Conservation (phyloP, 2,113 vertebrate genomes). For the Ictalurus furcatus region DNA sequence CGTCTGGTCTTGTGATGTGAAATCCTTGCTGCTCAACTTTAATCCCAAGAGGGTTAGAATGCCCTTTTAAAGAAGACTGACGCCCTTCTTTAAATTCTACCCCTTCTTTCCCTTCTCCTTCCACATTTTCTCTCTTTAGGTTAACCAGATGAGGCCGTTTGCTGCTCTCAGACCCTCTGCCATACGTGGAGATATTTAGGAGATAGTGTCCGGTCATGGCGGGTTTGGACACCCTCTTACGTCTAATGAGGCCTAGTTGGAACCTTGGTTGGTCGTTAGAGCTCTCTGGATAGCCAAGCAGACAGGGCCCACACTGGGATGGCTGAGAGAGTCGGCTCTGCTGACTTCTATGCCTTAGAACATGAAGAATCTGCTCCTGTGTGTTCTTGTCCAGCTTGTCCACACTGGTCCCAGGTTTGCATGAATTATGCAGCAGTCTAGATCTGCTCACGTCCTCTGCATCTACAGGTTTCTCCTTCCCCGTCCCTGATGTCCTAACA, state of each 20-base stretch:
- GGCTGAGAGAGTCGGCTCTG: constrained; percentile 75
- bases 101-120: constrained; percentile 62
- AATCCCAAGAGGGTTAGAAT: constrained; percentile 47
- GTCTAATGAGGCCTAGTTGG: constrained; percentile 80
- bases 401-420: constrained; percentile 63
- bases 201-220: constrained; percentile 97
- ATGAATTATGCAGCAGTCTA: constrained; percentile 65
- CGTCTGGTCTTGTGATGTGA: constrained; percentile 36
- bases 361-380: constrained; percentile 86
- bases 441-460: constrained; percentile 63
- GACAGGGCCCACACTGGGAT: constrained; percentile 66
- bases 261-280: constrained; percentile 75
- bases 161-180: constrained; percentile 84
- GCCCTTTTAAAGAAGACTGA: constrained; percentile 59
- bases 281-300: constrained; percentile 67
- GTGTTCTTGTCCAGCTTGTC: constrained; percentile 80
- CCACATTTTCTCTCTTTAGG: constrained; percentile 68
- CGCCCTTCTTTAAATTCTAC: constrained; percentile 46
- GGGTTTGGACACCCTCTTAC: constrained; percentile 82
- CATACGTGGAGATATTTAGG: constrained; percentile 95
- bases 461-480: constrained; percentile 51
- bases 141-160: constrained; percentile 72
- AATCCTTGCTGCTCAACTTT: constrained; percentile 73
- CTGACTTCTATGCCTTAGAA: constrained; percentile 80
- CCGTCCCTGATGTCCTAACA: not conserved